Evolutionary conservation across 2,888 invertebrate genomes (phyloP), one percentile per base, ranked within the genome.

Genomic region (Spisula subtruncata): DNA sequence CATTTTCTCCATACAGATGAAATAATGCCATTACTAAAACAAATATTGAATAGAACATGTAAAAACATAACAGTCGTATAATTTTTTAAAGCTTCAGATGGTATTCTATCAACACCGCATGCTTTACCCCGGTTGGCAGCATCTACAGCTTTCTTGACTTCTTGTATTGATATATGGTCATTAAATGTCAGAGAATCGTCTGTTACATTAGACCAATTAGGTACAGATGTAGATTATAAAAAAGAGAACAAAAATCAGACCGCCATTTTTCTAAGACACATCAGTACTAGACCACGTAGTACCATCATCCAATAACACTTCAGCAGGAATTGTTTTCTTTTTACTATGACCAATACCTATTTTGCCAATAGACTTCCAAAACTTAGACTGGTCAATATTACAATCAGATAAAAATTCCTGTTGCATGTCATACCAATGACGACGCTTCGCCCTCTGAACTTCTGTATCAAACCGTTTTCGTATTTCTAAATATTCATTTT

Each of bases 361-460:
- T 87, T 84, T 87, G 1, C 87, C 89, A 8, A 89, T 86, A 20
- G 82, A 80, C 25, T 83, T 85, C 89, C 89, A 89, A 54, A 89
- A 84, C n/a, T 71, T n/a, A 54, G 80, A 80, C n/a, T 32, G 87
- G 51, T 84, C 71, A 56, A 35, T 35, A 4, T 66, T 25, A 46
- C 32, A 80, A 14, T 83, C 82, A 32, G 56, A n/a, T 60, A 83
- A 86, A 8, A 86, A 16, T 48, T 48, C 48, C 48, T 48, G 5
- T 12, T 48, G 48, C 48, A 48, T 48, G 48, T 48, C n/a, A n/a
- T n/a, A n/a, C n/a, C n/a, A n/a, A n/a, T n/a, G n/a, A n/a, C n/a
- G n/a, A n/a, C n/a, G n/a, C 48, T 48, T 48, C 48, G 48, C 48
- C 48, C 12, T 48, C 48, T 48, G 48, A 48, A 48, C 48, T 12